Evolutionary conservation across 1,140 invertebrate genomes (phyloP).

Genomic region (Hypsibius dujardini): DNA sequence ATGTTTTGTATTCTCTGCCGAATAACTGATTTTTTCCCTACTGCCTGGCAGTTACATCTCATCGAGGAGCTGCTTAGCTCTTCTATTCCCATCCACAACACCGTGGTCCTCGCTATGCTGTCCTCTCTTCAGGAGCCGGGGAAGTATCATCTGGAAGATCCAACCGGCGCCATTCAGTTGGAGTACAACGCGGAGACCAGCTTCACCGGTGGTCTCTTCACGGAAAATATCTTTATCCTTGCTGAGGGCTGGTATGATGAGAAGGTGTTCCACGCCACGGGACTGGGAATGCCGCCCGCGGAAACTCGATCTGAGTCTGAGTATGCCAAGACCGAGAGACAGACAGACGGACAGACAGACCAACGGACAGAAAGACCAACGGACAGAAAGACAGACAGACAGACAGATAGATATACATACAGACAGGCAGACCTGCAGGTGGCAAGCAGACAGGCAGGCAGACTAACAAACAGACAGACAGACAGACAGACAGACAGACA

Average conservation of each 20-base stretch:
- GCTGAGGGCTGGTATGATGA: conserved; percentile 74
- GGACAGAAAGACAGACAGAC: no score
- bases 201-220: conserved; percentile 69
- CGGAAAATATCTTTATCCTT: conserved; percentile 72
- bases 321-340: no score
- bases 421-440: no score
- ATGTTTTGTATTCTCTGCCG: no score
- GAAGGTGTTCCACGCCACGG: conserved; percentile 57
- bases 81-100: conserved; percentile 2
- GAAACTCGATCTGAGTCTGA: conserved; percentile 37
- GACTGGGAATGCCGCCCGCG: conserved; percentile 70
- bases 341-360: no score
- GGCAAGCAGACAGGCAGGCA: no score
- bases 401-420: no score
- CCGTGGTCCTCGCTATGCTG: background rate
- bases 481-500: no score
- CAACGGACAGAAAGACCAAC: no score
- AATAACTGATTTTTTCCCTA: background rate
- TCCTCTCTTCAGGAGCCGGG: conserved; percentile 35
- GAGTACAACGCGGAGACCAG: conserved; percentile 44
- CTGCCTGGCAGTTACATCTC: background rate
- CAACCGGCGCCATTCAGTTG: conserved; percentile 58
- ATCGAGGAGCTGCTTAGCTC: conserved; percentile 11
- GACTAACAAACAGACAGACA: no score
- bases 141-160: conserved; percentile 76